Conservation (phyloP, 1,140 invertebrate genomes). For the Drosophila littoralis region DNA sequence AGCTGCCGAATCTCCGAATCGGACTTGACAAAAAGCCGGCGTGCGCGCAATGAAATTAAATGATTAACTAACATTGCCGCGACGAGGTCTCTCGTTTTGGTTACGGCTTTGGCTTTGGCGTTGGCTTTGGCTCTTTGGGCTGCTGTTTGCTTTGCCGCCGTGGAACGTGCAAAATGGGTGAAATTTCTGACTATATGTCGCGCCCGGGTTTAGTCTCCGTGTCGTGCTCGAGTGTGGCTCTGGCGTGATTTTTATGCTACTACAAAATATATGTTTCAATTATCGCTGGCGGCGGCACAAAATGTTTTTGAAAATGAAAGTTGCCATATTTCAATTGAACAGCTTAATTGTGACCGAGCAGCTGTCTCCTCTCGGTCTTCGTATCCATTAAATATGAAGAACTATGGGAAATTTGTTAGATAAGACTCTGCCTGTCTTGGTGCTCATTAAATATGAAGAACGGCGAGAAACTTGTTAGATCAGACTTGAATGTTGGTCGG, state of each 20-base stretch:
- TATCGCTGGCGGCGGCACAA: slow-evolving; percentile 64
- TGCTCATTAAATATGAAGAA: no score
- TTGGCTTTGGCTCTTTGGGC: neutral
- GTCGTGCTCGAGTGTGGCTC: slow-evolving; percentile 64
- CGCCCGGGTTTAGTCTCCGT: neutral
- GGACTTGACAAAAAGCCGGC: slow-evolving; percentile 69
- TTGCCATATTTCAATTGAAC: slow-evolving; percentile 69
- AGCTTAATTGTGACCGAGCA: slow-evolving; percentile 60
- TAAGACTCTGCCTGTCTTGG: no score
- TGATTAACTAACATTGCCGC: slow-evolving; percentile 76
- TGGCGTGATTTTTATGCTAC: slow-evolving; percentile 61
- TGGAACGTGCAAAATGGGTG: slow-evolving; percentile 78
- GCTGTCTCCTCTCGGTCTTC: neutral
- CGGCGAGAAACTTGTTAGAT: no score
- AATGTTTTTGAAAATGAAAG: slow-evolving; percentile 68
- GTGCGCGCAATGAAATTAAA: slow-evolving; percentile 73
- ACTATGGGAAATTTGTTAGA: slow-evolving; percentile 6
- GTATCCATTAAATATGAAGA: slow-evolving; percentile 21
- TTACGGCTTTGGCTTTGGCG: neutral
- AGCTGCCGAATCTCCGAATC: slow-evolving; percentile 51
- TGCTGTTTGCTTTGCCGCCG: slow-evolving; percentile 11
- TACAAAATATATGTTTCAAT: slow-evolving; percentile 82
- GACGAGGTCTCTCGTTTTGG: slow-evolving; percentile 10
- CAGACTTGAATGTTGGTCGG: no score
- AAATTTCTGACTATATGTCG: slow-evolving; percentile 55